Base-by-base conservation (phyloP, 2,888 invertebrate genomes). In the Bimastos eiseni region DNA sequence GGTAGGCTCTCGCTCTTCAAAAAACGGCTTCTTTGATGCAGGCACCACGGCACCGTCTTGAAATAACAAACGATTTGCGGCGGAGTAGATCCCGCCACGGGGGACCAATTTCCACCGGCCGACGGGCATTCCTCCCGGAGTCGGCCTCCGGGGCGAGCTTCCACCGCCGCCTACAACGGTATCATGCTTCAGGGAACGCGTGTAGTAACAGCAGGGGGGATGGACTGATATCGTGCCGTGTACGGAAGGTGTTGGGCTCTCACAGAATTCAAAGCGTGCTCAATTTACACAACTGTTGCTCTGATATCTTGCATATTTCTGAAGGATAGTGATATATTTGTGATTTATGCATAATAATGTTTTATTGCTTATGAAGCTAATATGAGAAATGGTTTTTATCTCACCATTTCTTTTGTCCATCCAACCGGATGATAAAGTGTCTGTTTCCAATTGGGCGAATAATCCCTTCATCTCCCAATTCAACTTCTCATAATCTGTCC, bases 31-130 rank as follows among this genome's bases (percentile, higher is more conserved):
- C 86, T 86, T 86, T 86, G 86, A 86, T 36, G 86, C 0, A 30
- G 13, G 34, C 86, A 24, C 24, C n/a, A n/a, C n/a, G 70, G 70
- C 70, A 70, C 70, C 70, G n/a, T 70, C 70, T 37, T 86, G 86
- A 34, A 86, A 86, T 33, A 86, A 86, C n/a, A 86, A 86, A 86
- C 86, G 36, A 86, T 86, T 86, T n/a, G n/a, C 86, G 36, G 17
- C 33, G 34, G 86, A 37, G 86, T 34, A 36, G 34, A 34, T 17
- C 36, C 36, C 86, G 34, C 86, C 86, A 86, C 86, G 86, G 86
- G 86, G 86, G 86, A 86, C 86, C 86, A 86, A 86, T 86, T 37
- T 86, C 34, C 36, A 86, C 86, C 36, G 86, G n/a, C 37, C 86
- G 24, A 11, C 86, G 36, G 30, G n/a, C 49, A 49, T 49, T 49